phyloP scores from a whole-genome alignment of 2,113 vertebrate genomes.

The Lasiurus cinereus region DNA sequence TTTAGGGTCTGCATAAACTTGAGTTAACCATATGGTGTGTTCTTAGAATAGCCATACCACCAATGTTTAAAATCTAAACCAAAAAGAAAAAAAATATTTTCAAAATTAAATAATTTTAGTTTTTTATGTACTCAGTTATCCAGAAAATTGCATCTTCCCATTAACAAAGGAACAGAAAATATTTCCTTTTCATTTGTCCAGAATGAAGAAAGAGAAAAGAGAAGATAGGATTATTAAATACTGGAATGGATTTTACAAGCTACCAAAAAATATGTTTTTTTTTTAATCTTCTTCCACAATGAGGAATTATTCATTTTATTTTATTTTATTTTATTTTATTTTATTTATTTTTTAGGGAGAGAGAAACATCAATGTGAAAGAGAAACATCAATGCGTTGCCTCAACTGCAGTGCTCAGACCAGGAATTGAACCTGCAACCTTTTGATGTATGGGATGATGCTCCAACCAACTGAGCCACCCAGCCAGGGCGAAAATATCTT shows the following conservation, averaged over 20 bases:
- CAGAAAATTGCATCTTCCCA: not conserved
- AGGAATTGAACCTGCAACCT: too few species aligned
- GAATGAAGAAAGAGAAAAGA: conserved; percentile 8
- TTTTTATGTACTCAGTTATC: not conserved
- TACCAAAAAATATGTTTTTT: not conserved
- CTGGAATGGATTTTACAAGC: not conserved
- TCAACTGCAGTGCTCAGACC: too few species aligned
- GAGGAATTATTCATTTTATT: too few species aligned
- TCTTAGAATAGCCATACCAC: conserved; percentile 57
- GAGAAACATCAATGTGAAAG: too few species aligned
- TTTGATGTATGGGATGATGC: too few species aligned
- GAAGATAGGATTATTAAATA: not conserved
- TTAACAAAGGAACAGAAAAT: not conserved
- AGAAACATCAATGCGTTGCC: too few species aligned
- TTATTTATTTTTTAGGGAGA: too few species aligned
- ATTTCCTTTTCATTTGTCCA: not conserved
- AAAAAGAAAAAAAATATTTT: not conserved
- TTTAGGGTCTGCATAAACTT: conserved; percentile 31
- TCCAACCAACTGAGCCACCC: too few species aligned
- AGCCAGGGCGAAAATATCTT: not conserved
- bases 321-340: too few species aligned
- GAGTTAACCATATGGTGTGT: conserved; percentile 32
- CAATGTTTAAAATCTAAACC: conserved; percentile 65
- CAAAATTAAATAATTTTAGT: conserved; percentile 40
- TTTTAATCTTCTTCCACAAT: too few species aligned